Percentiles rank a stretch among this genome's conserved stretches.
phyloP scores from a whole-genome alignment of 1,140 invertebrate species.

The Megalopta genalis region DNA sequence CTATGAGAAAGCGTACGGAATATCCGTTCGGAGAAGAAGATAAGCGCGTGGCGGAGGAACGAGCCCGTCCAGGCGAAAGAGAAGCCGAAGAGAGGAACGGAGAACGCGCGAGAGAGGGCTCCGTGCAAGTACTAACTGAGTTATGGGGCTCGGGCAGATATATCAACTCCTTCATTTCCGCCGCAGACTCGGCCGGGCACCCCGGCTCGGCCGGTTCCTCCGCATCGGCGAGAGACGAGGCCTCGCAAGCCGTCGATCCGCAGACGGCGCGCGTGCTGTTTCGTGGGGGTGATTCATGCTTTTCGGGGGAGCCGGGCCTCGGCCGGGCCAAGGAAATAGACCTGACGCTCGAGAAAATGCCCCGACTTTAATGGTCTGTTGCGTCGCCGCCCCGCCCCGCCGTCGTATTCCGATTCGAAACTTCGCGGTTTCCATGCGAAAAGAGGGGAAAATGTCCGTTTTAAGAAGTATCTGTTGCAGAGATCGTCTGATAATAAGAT shows the following conservation, averaged over 20 bases:
- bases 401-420: too few species aligned
- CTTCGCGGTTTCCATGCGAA: too few species aligned
- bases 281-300: slow-evolving; percentile 28
- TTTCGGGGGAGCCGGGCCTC: background rate
- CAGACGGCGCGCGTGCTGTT: slow-evolving; percentile 40
- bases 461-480: too few species aligned
- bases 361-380: background rate
- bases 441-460: too few species aligned
- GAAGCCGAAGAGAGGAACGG: slow-evolving; percentile 12
- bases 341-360: slow-evolving; percentile 7
- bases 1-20: slow-evolving; percentile 42
- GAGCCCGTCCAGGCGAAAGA: slow-evolving; percentile 28
- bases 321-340: background rate
- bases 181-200: slow-evolving; percentile 66
- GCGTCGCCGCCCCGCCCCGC: too few species aligned
- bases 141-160: slow-evolving; percentile 75
- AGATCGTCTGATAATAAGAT: too few species aligned
- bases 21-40: slow-evolving; percentile 37
- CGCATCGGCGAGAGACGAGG: slow-evolving; percentile 32
- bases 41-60: slow-evolving; percentile 30
- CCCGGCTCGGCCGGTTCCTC: slow-evolving; percentile 44
- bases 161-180: slow-evolving; percentile 78
- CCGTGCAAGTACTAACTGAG: slow-evolving; percentile 75
- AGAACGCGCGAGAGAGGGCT: slow-evolving; percentile 27
- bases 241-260: slow-evolving; percentile 27